Base-by-base conservation (phyloP, 1,140 invertebrate genomes). In the Ceratosolen fusciceps region DNA sequence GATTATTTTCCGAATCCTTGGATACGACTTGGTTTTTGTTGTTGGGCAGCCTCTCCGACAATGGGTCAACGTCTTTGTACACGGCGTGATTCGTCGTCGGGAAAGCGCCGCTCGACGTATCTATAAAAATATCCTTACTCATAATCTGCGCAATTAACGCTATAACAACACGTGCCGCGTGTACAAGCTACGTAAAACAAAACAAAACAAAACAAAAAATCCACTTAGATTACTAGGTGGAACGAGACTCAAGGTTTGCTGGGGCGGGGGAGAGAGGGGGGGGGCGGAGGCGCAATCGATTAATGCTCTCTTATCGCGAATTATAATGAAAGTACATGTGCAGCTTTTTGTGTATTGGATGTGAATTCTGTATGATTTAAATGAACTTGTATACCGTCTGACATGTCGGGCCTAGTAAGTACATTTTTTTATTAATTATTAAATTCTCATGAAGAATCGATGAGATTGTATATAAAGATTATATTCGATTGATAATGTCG, bases 1-100 rank as follows among this genome's bases (percentile, higher is more conserved):
- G 81, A 71, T 84, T 85, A 31, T 86, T 84, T 16, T 84, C 84
- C 12, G 82, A 43, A 54, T 85, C 82, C 21, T 79, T 81, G 0
- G 82, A 80, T n/a, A 83, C 74, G 21, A 82, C 75, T 60, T 73
- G 68, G 21, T 52, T 77, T 24, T 68, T 56, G 19, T 4, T 70
- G 19, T 4, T 70, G 1, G 37, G 21, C 7, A 21, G 49, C 9
- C 16, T 72, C 14, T 70, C 67, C 14, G 47, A 67, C 14, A 26
- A 19, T 4, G 16, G 2, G 21, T 34, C 26, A 26, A 52, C n/a
- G 12, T 77, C 75, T 52, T 70, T 71, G 14, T 58, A 56, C 4
- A 34, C 52, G n/a, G 34, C 37, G n/a, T 71, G 24, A n/a, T 58
- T 77, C 19, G 52, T 29, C 3, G 77, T 9, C 29, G 58, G 12